These are phyloP conservation scores for Cheilosia soror DNA, from an alignment of 2,888 invertebrate species.

Conservation along the genomic window DNA sequence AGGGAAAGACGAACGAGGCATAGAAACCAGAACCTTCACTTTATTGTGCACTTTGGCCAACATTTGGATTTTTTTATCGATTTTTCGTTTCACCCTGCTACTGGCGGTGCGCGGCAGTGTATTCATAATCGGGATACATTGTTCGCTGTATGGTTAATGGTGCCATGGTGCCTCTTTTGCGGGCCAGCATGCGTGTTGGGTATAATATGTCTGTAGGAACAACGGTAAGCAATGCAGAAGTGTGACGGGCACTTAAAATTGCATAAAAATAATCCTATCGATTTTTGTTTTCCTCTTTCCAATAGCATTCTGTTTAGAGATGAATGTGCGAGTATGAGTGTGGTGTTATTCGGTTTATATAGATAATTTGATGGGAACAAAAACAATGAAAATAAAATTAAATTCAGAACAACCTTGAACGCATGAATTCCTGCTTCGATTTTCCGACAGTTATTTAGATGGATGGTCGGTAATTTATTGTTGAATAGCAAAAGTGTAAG, in stretches of 20 bases:
- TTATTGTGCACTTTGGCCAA: slow-evolving; percentile 54
- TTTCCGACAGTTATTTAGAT: slow-evolving; percentile 16
- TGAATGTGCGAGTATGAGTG: neutral
- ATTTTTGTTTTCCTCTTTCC: slow-evolving; percentile 21
- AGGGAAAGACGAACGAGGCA: slow-evolving; percentile 5
- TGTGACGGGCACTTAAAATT: slow-evolving; percentile 42
- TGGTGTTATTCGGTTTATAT: slow-evolving; percentile 6
- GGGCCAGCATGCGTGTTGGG: slow-evolving; percentile 27
- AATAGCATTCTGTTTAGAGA: slow-evolving; percentile 18
- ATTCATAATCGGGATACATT: slow-evolving; percentile 17
- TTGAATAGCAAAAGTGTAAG: slow-evolving; percentile 18
- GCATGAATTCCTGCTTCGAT: slow-evolving; percentile 67
- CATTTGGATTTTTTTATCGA: slow-evolving; percentile 62
- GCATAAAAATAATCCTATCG: slow-evolving; percentile 62
- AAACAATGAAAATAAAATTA: slow-evolving; percentile 14
- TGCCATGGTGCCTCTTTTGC: slow-evolving; percentile 12
- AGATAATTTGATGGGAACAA: slow-evolving; percentile 50
- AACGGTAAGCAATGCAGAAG: neutral
- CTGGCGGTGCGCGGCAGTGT: too few species aligned
- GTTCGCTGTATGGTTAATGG: neutral
- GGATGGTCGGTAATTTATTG: slow-evolving; percentile 10
- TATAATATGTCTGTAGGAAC: neutral
- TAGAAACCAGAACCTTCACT: slow-evolving; percentile 40
- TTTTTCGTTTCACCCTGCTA: slow-evolving; percentile 38
- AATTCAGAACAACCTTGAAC: slow-evolving; percentile 59